Conservation (phyloP, 1,140 invertebrate species). For the silkworm (Bombyx mori) region DNA sequence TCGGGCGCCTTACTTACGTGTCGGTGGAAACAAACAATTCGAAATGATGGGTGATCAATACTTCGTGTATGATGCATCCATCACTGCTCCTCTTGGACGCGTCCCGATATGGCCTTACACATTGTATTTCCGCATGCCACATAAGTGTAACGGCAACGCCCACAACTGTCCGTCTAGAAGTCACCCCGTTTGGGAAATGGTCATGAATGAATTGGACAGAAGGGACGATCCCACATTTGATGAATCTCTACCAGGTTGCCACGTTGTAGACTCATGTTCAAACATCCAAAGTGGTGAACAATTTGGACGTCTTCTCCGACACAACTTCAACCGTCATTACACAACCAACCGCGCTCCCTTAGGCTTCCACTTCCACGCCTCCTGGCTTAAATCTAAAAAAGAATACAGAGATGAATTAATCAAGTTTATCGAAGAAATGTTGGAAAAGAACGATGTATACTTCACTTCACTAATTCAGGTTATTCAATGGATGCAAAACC, state of each 20-base stretch:
- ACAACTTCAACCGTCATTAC: conserved; percentile 96
- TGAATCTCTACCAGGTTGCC: conserved; percentile 91
- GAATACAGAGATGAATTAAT: conserved; percentile 93
- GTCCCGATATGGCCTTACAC: conserved; percentile 97
- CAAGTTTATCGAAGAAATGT: conserved; percentile 95
- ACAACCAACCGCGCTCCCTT: conserved; percentile 92
- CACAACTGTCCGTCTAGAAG: conserved; percentile 92
- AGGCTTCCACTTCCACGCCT: conserved; percentile 95
- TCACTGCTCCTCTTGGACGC: conserved; percentile 89
- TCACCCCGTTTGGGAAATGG: conserved; percentile 96
- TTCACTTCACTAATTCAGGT: conserved; percentile 95
- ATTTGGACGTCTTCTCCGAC: conserved; percentile 87
- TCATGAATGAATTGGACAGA: conserved; percentile 94
- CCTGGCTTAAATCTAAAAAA: conserved; percentile 95
- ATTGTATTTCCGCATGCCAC: conserved; percentile 94
- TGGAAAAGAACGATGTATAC: conserved; percentile 91
- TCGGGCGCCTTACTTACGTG: conserved; percentile 89
- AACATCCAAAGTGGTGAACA: conserved; percentile 92
- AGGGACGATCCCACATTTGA: conserved; percentile 93
- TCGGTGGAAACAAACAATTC: conserved; percentile 95
- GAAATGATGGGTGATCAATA: conserved; percentile 97
- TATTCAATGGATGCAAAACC: conserved; percentile 98
- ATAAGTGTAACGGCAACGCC: conserved; percentile 94
- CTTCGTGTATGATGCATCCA: conserved; percentile 95
- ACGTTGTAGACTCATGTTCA: conserved; percentile 94